Evolutionary conservation across 2,888 invertebrate species (phyloP).

Genomic region (Morpho helenor): DNA sequence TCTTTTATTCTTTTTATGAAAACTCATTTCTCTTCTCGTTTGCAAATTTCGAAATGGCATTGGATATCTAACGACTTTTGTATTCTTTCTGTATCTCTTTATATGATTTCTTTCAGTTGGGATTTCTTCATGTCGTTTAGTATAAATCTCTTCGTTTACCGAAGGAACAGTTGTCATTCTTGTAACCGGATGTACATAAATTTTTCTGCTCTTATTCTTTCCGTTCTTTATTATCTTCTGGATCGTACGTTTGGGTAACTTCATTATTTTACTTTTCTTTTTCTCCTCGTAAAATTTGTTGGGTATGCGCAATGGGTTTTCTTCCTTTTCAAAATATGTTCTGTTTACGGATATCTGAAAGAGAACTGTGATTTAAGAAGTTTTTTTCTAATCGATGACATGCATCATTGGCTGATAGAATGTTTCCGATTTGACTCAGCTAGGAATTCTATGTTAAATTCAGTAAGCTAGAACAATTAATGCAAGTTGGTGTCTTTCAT

Average conservation of each 20-base stretch:
- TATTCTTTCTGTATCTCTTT: slow-evolving; percentile 41
- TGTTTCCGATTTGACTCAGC: too few species aligned
- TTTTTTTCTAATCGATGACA: too few species aligned
- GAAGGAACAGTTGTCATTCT: slow-evolving; percentile 36
- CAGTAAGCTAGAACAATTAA: too few species aligned
- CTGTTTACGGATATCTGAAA: slow-evolving; percentile 32
- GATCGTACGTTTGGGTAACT: slow-evolving; percentile 54
- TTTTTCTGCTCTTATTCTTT: slow-evolving; percentile 42
- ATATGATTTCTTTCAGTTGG: slow-evolving; percentile 42
- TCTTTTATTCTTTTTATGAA: slow-evolving; percentile 27
- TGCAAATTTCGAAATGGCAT: slow-evolving; percentile 54
- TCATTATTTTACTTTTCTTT: slow-evolving; percentile 43
- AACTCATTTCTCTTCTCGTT: slow-evolving; percentile 30
- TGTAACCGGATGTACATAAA: slow-evolving; percentile 37
- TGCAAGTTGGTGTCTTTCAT: too few species aligned
- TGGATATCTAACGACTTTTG: slow-evolving; percentile 46
- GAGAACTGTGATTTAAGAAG: background rate
- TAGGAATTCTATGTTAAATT: too few species aligned
- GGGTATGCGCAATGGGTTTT: slow-evolving; percentile 54
- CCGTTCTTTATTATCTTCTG: slow-evolving; percentile 69
- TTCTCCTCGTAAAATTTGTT: slow-evolving; percentile 40
- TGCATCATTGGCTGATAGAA: too few species aligned
- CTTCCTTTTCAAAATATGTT: slow-evolving; percentile 53
- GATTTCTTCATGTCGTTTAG: slow-evolving; percentile 35
- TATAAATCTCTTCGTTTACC: slow-evolving; percentile 26